Evolutionary conservation across 2,113 vertebrate genomes (phyloP).

Genomic region (Muntiacus reevesi): DNA sequence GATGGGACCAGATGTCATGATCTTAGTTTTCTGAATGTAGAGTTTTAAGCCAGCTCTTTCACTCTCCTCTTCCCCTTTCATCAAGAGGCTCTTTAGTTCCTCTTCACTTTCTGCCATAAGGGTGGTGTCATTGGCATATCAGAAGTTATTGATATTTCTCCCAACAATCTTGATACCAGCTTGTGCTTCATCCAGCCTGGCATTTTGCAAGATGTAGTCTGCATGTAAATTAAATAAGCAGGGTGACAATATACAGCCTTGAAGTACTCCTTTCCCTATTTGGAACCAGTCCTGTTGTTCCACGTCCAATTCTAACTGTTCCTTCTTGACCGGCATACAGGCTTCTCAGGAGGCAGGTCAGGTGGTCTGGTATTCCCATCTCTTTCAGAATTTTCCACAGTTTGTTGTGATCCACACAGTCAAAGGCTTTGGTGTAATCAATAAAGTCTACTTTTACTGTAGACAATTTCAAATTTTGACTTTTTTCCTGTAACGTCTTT

Average conservation of each 20-base stretch:
- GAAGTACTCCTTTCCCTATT: background rate
- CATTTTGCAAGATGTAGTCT: background rate
- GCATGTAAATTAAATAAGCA: background rate
- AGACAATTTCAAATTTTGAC: background rate
- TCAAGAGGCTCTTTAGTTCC: background rate
- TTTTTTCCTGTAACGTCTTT: background rate
- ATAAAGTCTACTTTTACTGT: background rate
- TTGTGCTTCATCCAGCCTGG: background rate
- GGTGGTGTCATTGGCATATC: background rate
- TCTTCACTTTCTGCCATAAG: background rate
- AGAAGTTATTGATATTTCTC: background rate
- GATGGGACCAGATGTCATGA: background rate
- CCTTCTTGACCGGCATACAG: background rate
- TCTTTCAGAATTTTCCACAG: background rate
- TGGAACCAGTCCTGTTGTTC: background rate
- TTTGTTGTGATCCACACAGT: background rate
- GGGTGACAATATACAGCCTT: background rate
- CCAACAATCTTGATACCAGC: background rate
- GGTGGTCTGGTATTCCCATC: background rate
- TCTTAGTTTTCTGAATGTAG: background rate
- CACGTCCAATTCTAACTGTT: background rate
- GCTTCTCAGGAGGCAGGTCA: background rate
- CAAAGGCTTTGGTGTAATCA: background rate
- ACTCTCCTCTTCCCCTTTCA: background rate
- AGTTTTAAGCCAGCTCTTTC: background rate